Evolutionary conservation across 2,888 invertebrate species (phyloP).

Genomic region (Camponotus fellah): DNA sequence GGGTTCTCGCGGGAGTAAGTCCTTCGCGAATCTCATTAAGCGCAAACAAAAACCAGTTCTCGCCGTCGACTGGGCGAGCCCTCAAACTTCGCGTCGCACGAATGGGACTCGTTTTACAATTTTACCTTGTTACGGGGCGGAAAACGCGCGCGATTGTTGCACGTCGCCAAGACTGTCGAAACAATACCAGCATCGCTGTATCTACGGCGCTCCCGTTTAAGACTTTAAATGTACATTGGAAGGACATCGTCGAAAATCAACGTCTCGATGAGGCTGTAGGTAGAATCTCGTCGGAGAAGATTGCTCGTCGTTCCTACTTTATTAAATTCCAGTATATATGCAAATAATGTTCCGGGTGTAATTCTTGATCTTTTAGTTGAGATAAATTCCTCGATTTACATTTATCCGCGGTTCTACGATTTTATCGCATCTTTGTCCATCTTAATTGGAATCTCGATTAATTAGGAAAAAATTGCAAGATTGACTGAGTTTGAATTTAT

Average conservation of each 20-base stretch:
- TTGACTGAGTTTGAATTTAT: constrained; percentile 2
- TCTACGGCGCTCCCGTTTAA: constrained; percentile 7
- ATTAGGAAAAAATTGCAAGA: not conserved
- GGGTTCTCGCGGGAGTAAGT: constrained; percentile 44
- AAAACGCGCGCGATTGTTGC: constrained; percentile 18
- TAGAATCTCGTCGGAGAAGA: not conserved
- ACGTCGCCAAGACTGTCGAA: constrained; percentile 40
- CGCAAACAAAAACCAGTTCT: constrained; percentile 59
- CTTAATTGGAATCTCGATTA: constrained; percentile 5
- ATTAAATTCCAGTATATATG: not conserved
- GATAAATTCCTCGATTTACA: not conserved
- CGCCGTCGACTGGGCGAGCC: constrained; percentile 2
- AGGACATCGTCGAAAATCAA: constrained; percentile 7
- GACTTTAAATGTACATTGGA: constrained; percentile 8
- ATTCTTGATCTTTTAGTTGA: not conserved
- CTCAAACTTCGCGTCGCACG: constrained; percentile 38
- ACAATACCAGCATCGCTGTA: constrained; percentile 41
- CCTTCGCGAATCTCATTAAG: constrained; percentile 62
- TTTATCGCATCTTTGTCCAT: not conserved
- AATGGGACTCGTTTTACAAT: constrained; percentile 43
- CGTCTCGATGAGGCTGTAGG: not conserved
- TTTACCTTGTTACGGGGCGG: constrained; percentile 48
- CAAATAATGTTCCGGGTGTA: not conserved
- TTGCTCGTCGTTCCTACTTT: not conserved
- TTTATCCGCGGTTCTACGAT: not conserved